phyloP scores from a whole-genome alignment of 2,797 vertebrate genomes.

The Gymnothorax reevesii region DNA sequence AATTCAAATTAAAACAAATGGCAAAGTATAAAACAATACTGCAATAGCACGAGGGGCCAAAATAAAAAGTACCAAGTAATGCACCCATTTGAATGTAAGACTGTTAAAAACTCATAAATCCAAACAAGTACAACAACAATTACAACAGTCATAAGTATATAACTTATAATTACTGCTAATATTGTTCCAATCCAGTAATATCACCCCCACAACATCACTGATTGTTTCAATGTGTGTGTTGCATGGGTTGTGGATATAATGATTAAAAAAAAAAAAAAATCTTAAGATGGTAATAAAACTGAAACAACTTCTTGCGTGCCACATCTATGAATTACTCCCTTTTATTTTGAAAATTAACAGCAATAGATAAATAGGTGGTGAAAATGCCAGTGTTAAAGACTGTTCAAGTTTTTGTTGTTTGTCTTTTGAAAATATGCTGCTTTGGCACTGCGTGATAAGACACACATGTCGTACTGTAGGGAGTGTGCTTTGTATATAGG shows the following conservation, averaged over 20 bases:
- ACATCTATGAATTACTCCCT: not conserved
- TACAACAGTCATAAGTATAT: no score
- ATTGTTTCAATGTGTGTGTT: not conserved
- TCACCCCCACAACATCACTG: not conserved
- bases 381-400: not conserved
- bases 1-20: no score
- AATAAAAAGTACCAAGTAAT: no score
- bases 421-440: not conserved
- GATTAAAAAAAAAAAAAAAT: not conserved
- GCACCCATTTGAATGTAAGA: no score
- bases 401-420: not conserved
- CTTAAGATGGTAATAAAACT: not conserved
- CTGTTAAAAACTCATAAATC: no score
- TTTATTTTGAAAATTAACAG: constrained; percentile 9
- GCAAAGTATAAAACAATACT: no score
- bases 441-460: no score
- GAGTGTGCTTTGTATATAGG: constrained; percentile 2
- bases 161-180: no score
- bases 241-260: not conserved
- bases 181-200: not conserved
- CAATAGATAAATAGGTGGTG: not conserved
- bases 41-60: no score
- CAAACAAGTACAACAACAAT: no score
- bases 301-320: not conserved
- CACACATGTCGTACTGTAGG: not conserved